Evolutionary conservation across 1,140 invertebrate species (phyloP), one percentile per base, ranked within the genome.

Genomic region (Apocrypta bakeri): DNA sequence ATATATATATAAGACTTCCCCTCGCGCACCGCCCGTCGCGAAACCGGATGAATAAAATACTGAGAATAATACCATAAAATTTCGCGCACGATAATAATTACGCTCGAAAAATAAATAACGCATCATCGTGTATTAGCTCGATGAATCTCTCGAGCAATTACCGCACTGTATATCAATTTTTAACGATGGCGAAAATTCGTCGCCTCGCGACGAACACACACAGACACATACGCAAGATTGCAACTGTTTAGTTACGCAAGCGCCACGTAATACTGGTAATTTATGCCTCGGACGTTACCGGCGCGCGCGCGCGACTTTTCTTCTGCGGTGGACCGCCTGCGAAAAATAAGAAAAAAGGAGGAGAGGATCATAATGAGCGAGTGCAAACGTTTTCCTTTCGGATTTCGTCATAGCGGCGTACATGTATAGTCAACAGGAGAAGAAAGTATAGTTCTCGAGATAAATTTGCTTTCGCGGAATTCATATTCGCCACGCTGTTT

Each of bases 371-470:
- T 64, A 37, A 76, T 64, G 48, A 14, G 4, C 74, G 69, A 74
- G 29, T 64, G 31, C 24, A 61, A 79, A 61, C 33, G n/a, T 21
- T 61, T 81, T 74, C 77, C 27, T 66, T 61, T 79, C 69, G 27
- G 27, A 61, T 80, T 80, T 72, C 68, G 42, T 80, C 78, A 72
- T 4, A 33, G 29, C 14, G 1, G 64, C 68, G 48, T 37, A 9
- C 61, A 12, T 14, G 17, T n/a, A n/a, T n/a, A n/a, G n/a, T n/a
- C 61, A 14, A 14, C 64, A 11, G 21, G 24, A 25, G 79, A 85
- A 85, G 85, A 85, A 85, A 85, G 64, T 68, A 31, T 68, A 68
- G n/a, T 68, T 25, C 64, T 68, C 64, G 64, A 25, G 64, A 68
- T 68, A 68, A 68, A 68, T 68, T 68, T 68, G 25, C 48, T 56